Evolutionary conservation across 64 coral and sea anemone genomes (phyloP), one percentile per base, ranked within the genome.

Genomic region (Pachyseris speciosa): DNA sequence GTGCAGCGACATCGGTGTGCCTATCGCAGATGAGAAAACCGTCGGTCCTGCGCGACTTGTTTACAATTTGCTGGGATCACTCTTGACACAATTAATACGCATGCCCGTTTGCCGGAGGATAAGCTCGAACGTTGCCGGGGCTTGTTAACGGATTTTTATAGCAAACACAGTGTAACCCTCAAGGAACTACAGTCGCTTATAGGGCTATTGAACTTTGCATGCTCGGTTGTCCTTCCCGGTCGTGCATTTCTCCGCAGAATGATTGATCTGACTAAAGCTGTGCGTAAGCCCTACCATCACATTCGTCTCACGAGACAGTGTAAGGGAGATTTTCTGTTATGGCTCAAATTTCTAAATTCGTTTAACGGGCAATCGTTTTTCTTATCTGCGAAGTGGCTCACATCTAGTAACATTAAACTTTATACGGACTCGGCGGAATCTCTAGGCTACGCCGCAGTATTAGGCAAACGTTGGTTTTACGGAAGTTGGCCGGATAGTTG

Each of bases 361-460:
- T 84, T 61, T 41, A 84, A 84, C 36, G 80, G 80, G 20, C 13
- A 57, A 22, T 84, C 80, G 2, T 64, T 84, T 84, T 84, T 64
- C 80, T 37, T 84, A 2, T 27, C 37, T 65, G 49, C 57, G 11
- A 19, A 34, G 3, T 84, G 80, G 58, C 19, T 42, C 31, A 84
- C 33, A 11, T 84, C 80, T 4, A 13, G 5, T 33, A 84, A 84
- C 33, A 17, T 64, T 19, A 84, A 66, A 2, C 37, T 40, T 0
- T 84, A 36, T 84, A 84, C 80, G 0, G 80, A 84, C 37, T 48
- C 80, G 3, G 29, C 80, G 0, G 43, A 11, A 6, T 45, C 43
- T 45, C 43, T 45, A 11, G 43, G 43, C 11, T 45, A 45, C 11
- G 43, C 43, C 4, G 43, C 43, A 45, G 11, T 45, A 45, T 45